Base-by-base conservation (phyloP, 1,140 invertebrate genomes). In the Stegodyphus mimosarum region DNA sequence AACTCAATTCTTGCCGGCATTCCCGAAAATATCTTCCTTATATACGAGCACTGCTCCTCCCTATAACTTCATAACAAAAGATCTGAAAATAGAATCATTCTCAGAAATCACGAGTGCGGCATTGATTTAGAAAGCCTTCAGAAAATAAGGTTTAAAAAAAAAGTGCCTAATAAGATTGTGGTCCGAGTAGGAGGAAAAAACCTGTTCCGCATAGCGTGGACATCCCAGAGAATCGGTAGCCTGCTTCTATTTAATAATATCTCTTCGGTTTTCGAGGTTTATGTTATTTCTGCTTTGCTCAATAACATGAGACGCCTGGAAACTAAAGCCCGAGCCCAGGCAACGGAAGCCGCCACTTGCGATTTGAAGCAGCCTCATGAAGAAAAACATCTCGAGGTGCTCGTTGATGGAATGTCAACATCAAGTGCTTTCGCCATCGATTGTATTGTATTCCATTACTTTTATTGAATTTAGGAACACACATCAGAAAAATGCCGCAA, bases 361-460 rank as follows among this genome's bases (percentile, higher is more conserved):
- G 48, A 49, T 51, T 60, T 60, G 55, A 9, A 60, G 55, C 15
- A 33, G 33, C 33, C 33, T 71, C 50, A 50, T n/a, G 67, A 70
- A 70, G 67, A 48, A 70, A 70, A 70, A 70, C 67, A 70, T 70
- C 13, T 70, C 67, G 18, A 48, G 48, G 17, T 70, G 67, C 13
- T 33, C 48, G 75, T 15, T 67, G 63, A 77, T 77, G 64, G 75
- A 77, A 77, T 77, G 75, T 66, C 75, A 77, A 66, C 63, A 67
- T 51, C 49, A 77, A 77, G 75, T 63, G 49, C 18, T 79, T 33
- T 70, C 66, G 52, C 51, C 48, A 79, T 79, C 66, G 51, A 79
- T 79, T 79, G 66, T 79, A 60, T 53, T 70, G 67, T 66, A 79
- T 70, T 79, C 77, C 77, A 79, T 79, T 60, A 79, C 77, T 79